Conservation (phyloP, 2,113 vertebrate species). For the Cairina moschata region DNA sequence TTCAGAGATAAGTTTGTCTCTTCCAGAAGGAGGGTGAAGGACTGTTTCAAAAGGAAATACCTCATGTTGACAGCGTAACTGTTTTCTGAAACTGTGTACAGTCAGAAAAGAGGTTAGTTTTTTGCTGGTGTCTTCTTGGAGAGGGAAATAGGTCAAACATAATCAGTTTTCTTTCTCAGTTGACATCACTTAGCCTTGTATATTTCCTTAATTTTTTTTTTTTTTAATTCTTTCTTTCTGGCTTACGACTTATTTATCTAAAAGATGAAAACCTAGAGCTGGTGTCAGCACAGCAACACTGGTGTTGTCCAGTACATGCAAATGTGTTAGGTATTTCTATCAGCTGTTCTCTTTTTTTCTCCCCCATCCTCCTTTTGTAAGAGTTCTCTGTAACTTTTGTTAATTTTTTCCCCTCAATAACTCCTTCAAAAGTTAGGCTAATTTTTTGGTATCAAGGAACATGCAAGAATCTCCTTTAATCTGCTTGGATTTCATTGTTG, state of each 20-base stretch:
- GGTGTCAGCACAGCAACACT: background rate
- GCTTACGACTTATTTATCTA: background rate
- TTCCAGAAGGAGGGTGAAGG: background rate
- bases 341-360: background rate
- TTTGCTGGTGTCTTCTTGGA: background rate
- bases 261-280: background rate
- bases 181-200: background rate
- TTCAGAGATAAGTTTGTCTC: background rate
- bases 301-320: background rate
- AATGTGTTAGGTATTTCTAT: background rate
- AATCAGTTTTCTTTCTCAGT: background rate
- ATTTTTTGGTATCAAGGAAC: background rate
- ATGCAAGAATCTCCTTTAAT: background rate
- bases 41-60: background rate
- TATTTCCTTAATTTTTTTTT: background rate
- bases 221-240: background rate
- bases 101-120: background rate
- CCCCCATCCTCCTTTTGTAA: background rate
- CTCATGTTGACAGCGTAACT: background rate
- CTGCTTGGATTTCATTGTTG: background rate
- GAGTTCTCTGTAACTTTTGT: background rate
- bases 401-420: background rate
- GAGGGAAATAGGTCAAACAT: background rate
- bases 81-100: background rate
- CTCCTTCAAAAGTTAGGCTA: background rate